A percentile compares a stretch with the other conserved stretches of the same genome.
These are phyloP conservation scores for Yasuhikotakia modesta DNA, from an alignment of 2,797 vertebrate genomes.

Conservation along the genomic window DNA sequence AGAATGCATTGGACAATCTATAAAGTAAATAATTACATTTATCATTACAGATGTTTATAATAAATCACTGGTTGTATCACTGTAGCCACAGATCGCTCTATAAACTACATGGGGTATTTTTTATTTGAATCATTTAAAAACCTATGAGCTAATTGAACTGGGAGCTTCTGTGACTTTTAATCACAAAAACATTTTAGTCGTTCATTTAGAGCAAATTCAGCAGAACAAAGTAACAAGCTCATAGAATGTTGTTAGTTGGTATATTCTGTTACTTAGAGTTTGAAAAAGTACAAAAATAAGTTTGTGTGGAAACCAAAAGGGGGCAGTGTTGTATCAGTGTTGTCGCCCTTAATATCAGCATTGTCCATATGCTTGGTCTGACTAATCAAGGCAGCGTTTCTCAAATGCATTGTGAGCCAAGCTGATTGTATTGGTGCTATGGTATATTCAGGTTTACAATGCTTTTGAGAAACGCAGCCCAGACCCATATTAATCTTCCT, in stretches of 20 bases:
- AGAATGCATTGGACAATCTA: background rate
- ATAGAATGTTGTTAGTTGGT: no score
- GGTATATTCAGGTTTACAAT: no score
- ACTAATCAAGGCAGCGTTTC: no score
- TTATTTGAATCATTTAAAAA: background rate
- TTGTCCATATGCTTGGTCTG: no score
- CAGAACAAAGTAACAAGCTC: background rate
- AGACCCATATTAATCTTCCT: no score
- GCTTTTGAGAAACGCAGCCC: no score
- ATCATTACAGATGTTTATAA: background rate
- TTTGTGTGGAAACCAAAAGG: constrained; percentile 62
- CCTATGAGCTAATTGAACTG: background rate
- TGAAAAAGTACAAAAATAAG: background rate
- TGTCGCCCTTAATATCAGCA: background rate
- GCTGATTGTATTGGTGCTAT: no score
- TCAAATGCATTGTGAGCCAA: no score
- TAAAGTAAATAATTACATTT: background rate
- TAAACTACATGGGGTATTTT: background rate
- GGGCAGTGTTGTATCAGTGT: constrained; percentile 73
- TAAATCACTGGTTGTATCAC: background rate
- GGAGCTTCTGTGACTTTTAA: background rate
- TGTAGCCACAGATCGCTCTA: background rate
- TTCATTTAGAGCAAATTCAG: background rate
- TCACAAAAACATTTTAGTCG: no score
- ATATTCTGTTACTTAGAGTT: no score